phyloP scores from a whole-genome alignment of 2,888 invertebrate species.

The Eubasilissa splendida region DNA sequence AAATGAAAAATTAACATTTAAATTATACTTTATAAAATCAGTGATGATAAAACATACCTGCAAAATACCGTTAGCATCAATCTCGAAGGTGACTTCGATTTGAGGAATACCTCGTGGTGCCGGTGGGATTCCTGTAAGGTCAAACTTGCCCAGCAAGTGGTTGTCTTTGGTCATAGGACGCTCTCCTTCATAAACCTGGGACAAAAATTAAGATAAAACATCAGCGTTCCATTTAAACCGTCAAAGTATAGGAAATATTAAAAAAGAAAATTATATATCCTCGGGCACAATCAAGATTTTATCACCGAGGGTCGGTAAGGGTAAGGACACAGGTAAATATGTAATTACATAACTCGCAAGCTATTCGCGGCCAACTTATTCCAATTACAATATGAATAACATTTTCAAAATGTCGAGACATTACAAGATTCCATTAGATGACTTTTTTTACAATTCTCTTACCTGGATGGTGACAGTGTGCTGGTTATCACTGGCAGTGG shows the following conservation, averaged over 20 bases:
- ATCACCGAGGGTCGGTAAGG: too few relatives aligned
- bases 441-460: conserved; percentile 60
- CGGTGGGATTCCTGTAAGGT: conserved; percentile 96
- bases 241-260: too few relatives aligned
- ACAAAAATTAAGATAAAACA: conserved; percentile 16
- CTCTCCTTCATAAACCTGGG: conserved; percentile 96
- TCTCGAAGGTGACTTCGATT: conserved; percentile 95
- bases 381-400: too few relatives aligned
- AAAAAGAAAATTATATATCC: too few relatives aligned
- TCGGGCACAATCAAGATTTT: too few relatives aligned
- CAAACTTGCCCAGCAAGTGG: conserved; percentile 98
- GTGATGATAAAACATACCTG: conserved; percentile 66
- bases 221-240: too few relatives aligned
- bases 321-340: too few relatives aligned
- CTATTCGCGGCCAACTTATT: too few relatives aligned
- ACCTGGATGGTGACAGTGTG: conserved; percentile 97
- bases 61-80: conserved; percentile 94
- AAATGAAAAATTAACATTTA: background rate
- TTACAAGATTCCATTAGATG: too few relatives aligned
- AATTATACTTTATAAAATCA: background rate
- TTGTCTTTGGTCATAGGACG: conserved; percentile 99
- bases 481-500: conserved; percentile 99
- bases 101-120: conserved; percentile 95
- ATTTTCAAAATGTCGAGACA: too few relatives aligned
- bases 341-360: too few relatives aligned